Conservation (phyloP, 2,113 vertebrate genomes). For the Dipodomys spectabilis region DNA sequence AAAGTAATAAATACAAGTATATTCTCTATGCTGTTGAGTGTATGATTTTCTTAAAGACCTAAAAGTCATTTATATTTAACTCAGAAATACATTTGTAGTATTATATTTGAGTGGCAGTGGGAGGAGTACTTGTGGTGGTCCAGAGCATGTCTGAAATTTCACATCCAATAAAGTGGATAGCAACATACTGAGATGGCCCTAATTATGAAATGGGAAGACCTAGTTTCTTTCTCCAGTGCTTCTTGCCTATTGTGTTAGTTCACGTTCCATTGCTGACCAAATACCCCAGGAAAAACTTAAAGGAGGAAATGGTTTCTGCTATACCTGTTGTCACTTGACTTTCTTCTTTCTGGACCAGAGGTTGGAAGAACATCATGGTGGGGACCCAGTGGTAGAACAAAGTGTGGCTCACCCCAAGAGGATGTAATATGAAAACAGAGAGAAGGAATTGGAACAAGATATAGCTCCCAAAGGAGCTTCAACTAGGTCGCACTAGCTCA, state of each 20-base stretch:
- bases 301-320: neutral
- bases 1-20: neutral
- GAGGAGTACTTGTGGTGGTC: neutral
- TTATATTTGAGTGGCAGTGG: neutral
- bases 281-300: neutral
- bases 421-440: no score
- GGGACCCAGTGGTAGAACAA: neutral
- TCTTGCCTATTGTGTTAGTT: neutral
- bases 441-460: neutral
- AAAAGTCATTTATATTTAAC: neutral
- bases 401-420: neutral
- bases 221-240: neutral
- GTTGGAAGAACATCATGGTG: neutral
- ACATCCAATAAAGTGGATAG: neutral
- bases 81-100: conserved; percentile 9
- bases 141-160: neutral
- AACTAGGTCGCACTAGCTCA: neutral
- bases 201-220: neutral
- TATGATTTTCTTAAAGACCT: neutral
- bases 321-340: neutral
- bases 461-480: neutral
- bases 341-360: neutral
- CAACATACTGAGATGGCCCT: neutral
- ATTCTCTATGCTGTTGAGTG: neutral
- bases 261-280: neutral